Percentiles rank a stretch among this genome's conserved stretches.
Evolutionary conservation across 2,113 vertebrate species (phyloP).

Genomic region (Lichenostomus cassidix): DNA sequence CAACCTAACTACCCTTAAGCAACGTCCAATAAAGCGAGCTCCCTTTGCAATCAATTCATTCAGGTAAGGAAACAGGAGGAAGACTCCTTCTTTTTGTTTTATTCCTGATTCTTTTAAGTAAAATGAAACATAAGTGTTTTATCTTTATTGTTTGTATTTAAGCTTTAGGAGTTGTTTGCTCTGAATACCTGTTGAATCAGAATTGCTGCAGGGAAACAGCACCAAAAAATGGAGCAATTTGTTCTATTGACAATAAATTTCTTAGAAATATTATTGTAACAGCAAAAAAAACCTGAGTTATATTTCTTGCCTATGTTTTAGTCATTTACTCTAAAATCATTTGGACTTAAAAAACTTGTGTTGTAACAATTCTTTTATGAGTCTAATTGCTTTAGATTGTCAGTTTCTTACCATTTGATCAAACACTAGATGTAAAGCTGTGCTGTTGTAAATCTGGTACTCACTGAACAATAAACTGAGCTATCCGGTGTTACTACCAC

Average conservation of each 20-base stretch:
- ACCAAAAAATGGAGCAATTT: background rate
- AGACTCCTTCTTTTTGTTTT: background rate
- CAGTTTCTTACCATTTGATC: background rate
- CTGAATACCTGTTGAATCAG: background rate
- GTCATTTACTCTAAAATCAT: background rate
- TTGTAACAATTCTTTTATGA: background rate
- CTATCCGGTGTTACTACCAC: background rate
- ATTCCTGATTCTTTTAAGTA: background rate
- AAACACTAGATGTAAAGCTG: background rate
- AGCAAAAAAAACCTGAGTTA: background rate
- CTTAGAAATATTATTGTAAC: background rate
- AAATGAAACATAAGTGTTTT: background rate
- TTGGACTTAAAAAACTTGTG: background rate
- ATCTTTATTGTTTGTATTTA: background rate
- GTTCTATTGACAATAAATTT: background rate
- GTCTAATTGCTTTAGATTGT: background rate
- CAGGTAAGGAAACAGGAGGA: constrained; percentile 78
- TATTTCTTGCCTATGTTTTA: background rate
- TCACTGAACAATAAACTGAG: background rate
- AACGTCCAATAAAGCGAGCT: constrained; percentile 90
- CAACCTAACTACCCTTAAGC: constrained; percentile 90
- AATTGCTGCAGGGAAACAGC: background rate
- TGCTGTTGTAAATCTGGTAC: background rate
- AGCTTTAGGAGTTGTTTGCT: background rate
- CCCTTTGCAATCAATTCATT: constrained; percentile 91